Evolutionary conservation across 1,140 invertebrate species (phyloP), one percentile per base, ranked within the genome.

Genomic region (Ips typographus): DNA sequence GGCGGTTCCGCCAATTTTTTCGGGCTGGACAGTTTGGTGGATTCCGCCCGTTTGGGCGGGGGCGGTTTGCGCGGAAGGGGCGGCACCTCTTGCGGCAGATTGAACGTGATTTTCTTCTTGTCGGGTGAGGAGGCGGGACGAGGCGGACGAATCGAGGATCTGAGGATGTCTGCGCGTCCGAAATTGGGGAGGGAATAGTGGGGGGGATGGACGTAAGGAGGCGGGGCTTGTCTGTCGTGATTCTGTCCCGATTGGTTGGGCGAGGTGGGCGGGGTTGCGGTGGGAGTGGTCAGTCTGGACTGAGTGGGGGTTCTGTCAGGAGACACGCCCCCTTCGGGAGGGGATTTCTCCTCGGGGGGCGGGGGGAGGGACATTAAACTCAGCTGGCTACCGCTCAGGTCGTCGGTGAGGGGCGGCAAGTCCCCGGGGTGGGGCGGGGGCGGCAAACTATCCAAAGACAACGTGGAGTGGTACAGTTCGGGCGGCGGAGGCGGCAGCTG

Each of bases 1-100:
- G 93, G 92, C 1, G 93, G 92, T 74, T 92, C 90, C 0, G 86
- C 84, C 22, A 91, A 82, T 70, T 91, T 91, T 72, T 90, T 91
- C 0, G 91, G 91, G n/a, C 88, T 90, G 1, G 86, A 85, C 5
- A 88, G 78, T 58, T 87, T 83, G 0, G 90, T 91, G 71, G 86
- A 87, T 68, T 91, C 89, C 4, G 90, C 88, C 43, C 91, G 85
- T 72, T 88, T 87, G 0, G 91, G 90, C 7, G 90, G 87, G 62
- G 86, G 82, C 0, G 89, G 89, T 67, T 85, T 86, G 2, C 86
- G 83, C 7, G 78, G 78, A 70, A 82, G 61, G 5, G 76, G 82
- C 0, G 83, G 82, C 4, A 84, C 83, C 60, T 84, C 83, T 43
- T 84, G 81, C 0, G 82, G 81, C 37, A 85, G 75, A 74, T 85